Conservation (phyloP, 2,888 invertebrate genomes). For the Amblyjoppa fuscipennis region DNA sequence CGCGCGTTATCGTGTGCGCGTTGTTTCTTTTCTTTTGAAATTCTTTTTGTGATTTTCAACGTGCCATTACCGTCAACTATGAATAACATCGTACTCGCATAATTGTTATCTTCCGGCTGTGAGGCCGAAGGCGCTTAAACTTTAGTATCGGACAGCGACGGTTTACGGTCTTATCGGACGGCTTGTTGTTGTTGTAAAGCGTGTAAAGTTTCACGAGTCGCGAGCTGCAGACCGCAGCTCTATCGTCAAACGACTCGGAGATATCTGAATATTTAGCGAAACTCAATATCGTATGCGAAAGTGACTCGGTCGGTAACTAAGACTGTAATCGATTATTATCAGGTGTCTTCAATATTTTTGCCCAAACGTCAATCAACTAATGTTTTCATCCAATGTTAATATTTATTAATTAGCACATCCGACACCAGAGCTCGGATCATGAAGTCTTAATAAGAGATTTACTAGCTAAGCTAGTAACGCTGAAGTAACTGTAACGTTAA, state of each 20-base stretch:
- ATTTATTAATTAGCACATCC: no score
- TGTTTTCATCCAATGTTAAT: no score
- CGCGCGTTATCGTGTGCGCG: slow-evolving; percentile 6
- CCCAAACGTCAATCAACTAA: no score
- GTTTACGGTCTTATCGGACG: neutral
- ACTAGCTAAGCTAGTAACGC: no score
- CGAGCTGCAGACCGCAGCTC: neutral
- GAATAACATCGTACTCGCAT: slow-evolving; percentile 19
- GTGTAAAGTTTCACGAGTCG: slow-evolving; percentile 28
- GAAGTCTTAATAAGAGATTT: no score
- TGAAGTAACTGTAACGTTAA: no score
- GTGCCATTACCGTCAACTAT: slow-evolving; percentile 11
- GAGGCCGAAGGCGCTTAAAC: neutral
- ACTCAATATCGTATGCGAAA: neutral
- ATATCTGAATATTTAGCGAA: neutral
- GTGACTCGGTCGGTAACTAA: neutral
- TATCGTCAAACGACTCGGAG: neutral
- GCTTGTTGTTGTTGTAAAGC: slow-evolving; percentile 27
- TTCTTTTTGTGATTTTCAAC: neutral
- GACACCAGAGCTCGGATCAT: no score
- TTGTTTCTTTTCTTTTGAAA: neutral
- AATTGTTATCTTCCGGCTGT: slow-evolving; percentile 28
- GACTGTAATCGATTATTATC: neutral
- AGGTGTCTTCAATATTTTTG: no score
- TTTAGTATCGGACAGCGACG: neutral